These are phyloP conservation scores for Drosophila murphyi DNA, from an alignment of 1,140 invertebrate genomes.

Conservation along the genomic window DNA sequence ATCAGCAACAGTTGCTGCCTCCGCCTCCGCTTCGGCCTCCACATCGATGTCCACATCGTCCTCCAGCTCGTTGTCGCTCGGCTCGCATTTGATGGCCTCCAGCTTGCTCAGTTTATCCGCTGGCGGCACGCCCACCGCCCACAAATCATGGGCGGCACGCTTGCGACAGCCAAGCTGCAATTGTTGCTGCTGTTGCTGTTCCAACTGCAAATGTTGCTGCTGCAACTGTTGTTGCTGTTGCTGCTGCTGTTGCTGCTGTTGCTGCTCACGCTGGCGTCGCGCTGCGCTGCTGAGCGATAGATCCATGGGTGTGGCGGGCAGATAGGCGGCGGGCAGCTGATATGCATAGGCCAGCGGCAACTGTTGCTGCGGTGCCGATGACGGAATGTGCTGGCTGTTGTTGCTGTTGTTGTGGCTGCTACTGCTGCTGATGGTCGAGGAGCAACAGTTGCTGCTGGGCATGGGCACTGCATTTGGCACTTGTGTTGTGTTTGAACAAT, in stretches of 20 bases:
- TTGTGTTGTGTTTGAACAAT: slow-evolving; percentile 45
- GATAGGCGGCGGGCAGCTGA: slow-evolving; percentile 23
- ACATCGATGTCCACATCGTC: slow-evolving; percentile 41
- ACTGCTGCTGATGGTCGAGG: slow-evolving; percentile 5
- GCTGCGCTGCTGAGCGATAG: slow-evolving; percentile 66
- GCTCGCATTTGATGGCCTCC: slow-evolving; percentile 64
- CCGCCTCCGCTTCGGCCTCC: slow-evolving; percentile 42
- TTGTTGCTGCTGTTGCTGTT: slow-evolving; percentile 30
- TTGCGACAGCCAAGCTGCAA: slow-evolving; percentile 73
- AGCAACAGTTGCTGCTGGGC: slow-evolving; percentile 19
- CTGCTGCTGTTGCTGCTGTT: slow-evolving; percentile 39
- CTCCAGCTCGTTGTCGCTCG: slow-evolving; percentile 35
- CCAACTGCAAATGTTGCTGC: slow-evolving; percentile 31
- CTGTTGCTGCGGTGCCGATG: slow-evolving; percentile 19
- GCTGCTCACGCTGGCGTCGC: slow-evolving; percentile 49
- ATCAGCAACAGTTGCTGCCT: slow-evolving; percentile 39
- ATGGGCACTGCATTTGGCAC: slow-evolving; percentile 49
- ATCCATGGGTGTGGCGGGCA: slow-evolving; percentile 71
- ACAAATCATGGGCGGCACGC: slow-evolving; percentile 55
- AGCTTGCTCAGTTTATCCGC: slow-evolving; percentile 67
- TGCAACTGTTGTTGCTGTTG: slow-evolving; percentile 50
- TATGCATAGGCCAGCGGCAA: slow-evolving; percentile 16
- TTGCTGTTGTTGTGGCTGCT: slow-evolving; percentile 32
- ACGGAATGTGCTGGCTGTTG: slow-evolving; percentile 32
- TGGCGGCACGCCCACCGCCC: slow-evolving; percentile 14